Evolutionary conservation across 2,888 invertebrate genomes (phyloP), one percentile per base, ranked within the genome.

Genomic region (Autographa pulchrina): DNA sequence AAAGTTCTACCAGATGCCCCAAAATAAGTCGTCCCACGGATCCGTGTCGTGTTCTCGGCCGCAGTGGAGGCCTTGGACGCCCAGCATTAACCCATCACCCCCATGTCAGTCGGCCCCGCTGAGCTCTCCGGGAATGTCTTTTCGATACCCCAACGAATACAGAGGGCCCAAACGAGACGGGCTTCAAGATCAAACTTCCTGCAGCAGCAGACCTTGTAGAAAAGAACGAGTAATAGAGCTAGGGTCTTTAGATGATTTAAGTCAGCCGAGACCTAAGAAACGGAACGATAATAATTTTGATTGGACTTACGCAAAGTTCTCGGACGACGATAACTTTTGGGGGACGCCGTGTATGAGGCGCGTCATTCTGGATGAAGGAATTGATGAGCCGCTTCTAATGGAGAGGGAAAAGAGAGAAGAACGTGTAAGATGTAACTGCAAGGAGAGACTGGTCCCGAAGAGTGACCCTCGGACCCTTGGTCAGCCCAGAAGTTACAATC

Each of bases 291-390:
- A 71, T 3, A 66, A 65, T 38, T 60, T 65, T 9, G 78, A 81
- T 7, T 81, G 82, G 77, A 63, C 48, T 20, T 61, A 20, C 8
- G 41, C 32, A 0, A 68, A 70, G 7, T 73, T 74, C 31, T 65
- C 81, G 2, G 80, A 82, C 18, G 75, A 82, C 3, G 73, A 80
- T 25, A 62, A 72, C 18, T 80, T 77, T n/a, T 86, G 82, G 84
- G 72, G 64, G 18, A 25, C 20, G 1, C 75, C 82, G 0, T 35
- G 63, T 62, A 35, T 63, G 74, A 54, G 78, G 67, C 73, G 70
- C 32, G 20, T 80, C 38, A 62, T 75, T 16, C 56, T 77, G 52
- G 70, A 73, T n/a, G 80, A 80, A 56, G 77, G 75, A 11, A 70
- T 65, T 9, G 66, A 75, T 8, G 75, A 74, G 0, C 60, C 77